Evolutionary conservation across 2,888 invertebrate genomes (phyloP), one percentile per base, ranked within the genome.

Genomic region (Leucophenga maculata): DNA sequence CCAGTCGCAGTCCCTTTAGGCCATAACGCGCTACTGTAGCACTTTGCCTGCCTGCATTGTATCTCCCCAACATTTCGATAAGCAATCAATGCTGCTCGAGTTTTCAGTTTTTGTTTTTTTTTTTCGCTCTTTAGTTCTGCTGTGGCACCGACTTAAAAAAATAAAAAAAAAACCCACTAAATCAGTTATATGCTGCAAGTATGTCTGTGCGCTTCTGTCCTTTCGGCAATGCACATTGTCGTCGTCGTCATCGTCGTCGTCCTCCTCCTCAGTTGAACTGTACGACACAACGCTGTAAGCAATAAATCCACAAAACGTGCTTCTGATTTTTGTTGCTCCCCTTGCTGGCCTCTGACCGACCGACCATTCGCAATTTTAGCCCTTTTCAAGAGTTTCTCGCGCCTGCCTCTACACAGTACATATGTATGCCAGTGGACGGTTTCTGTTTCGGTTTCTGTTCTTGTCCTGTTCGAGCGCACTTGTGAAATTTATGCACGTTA

Each of bases 231-330:
- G 72, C 39, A 59, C 32, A 18, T 50, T 18, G 48, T 16, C 6
- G 39, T 8, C 20, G 74, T 67, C 55, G 71, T 20, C 32, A 16
- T 50, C 8, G 50, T 18, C 6, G 44, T 8, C 20, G 74, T 67
- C 55, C 71, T 20, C 26, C 26, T 26, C 26, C 26, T 3, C 50
- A 46, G 39, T 65, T 13, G 26, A 52, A 26, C 65, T 39, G 68
- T 22, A 46, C 46, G 62, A 64, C 62, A 64, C 46, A 64, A 64
- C 62, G 62, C 70, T 77, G 76, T 76, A 76, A 77, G 72, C 74
- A 71, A 75, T 72, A 74, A 75, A 76, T 79, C 72, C 71, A 68
- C 68, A 68, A 74, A 72, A 68, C 69, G 39, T 67, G 11, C 68
- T 31, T 46, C 62, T 48, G 62, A 64, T 64, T 62, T 60, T 50